Conservation (phyloP, 2,797 vertebrate genomes). For the Oreochromis grahami region DNA sequence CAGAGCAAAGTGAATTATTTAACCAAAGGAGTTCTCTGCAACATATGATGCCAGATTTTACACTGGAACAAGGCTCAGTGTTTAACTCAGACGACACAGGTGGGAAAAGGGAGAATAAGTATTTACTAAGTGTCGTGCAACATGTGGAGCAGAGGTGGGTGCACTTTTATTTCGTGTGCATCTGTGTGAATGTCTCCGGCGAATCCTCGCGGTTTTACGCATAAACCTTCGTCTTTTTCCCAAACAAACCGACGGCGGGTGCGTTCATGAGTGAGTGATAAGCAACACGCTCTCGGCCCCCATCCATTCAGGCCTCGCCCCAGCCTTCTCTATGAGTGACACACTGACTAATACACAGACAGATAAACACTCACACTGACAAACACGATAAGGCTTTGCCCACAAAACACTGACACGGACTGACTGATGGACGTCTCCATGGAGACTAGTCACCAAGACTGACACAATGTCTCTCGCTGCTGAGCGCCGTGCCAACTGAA, state of each 20-base stretch:
- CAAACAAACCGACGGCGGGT: neutral
- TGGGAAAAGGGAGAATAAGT: neutral
- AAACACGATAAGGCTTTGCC: slow-evolving; percentile 69
- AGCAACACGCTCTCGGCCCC: slow-evolving; percentile 9
- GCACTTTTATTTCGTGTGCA: neutral
- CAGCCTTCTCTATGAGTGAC: slow-evolving; percentile 61
- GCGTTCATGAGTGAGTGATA: slow-evolving; percentile 34
- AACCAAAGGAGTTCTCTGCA: neutral
- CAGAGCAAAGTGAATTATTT: neutral
- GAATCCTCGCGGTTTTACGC: neutral
- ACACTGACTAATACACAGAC: slow-evolving; percentile 61
- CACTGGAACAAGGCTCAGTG: neutral
- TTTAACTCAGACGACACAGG: slow-evolving; percentile 5
- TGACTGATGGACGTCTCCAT: slow-evolving; percentile 78
- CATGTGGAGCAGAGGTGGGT: slow-evolving; percentile 34
- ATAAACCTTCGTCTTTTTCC: neutral
- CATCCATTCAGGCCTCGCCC: slow-evolving; percentile 38
- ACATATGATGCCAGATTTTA: neutral
- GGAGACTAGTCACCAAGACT: slow-evolving; percentile 72
- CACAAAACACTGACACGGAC: slow-evolving; percentile 62
- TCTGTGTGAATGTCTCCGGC: neutral
- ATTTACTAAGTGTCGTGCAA: neutral
- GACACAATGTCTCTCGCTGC: slow-evolving; percentile 62
- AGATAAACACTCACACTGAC: slow-evolving; percentile 70
- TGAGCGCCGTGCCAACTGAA: slow-evolving; percentile 37